phyloP scores from a whole-genome alignment of 1,140 invertebrate genomes.

The Anagrus nilaparvatae region DNA sequence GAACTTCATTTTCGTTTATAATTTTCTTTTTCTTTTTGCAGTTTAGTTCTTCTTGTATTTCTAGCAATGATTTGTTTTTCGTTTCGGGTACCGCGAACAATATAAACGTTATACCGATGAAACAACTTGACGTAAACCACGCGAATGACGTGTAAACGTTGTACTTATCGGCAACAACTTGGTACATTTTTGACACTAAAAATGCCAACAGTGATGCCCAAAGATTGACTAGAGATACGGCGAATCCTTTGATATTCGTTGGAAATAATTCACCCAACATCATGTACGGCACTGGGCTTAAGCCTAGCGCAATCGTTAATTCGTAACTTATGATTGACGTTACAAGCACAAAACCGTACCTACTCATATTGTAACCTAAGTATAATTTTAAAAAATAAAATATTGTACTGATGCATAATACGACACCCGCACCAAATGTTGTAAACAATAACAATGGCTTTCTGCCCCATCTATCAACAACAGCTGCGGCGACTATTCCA shows the following conservation, averaged over 20 bases:
- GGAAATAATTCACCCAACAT: slow-evolving; percentile 54
- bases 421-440: slow-evolving; percentile 41
- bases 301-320: slow-evolving; percentile 45
- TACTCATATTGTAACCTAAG: slow-evolving; percentile 26
- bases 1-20: too few relatives aligned
- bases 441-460: slow-evolving; percentile 46
- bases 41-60: slow-evolving; percentile 48
- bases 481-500: slow-evolving; percentile 40
- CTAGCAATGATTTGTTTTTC: slow-evolving; percentile 56
- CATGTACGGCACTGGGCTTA: slow-evolving; percentile 50
- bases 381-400: slow-evolving; percentile 45
- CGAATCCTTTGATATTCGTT: slow-evolving; percentile 49
- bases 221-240: slow-evolving; percentile 38
- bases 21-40: slow-evolving; percentile 19
- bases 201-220: slow-evolving; percentile 41
- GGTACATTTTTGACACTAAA: slow-evolving; percentile 45
- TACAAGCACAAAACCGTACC: slow-evolving; percentile 43
- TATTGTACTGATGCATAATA: slow-evolving; percentile 29
- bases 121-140: slow-evolving; percentile 45
- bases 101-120: slow-evolving; percentile 47
- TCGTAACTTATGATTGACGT: slow-evolving; percentile 49
- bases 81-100: slow-evolving; percentile 61
- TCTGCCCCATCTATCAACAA: slow-evolving; percentile 49
- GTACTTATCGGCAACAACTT: slow-evolving; percentile 42
- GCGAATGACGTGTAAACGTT: slow-evolving; percentile 48